Conservation (phyloP, 1,140 invertebrate genomes). For the Zaprionus capensis region DNA sequence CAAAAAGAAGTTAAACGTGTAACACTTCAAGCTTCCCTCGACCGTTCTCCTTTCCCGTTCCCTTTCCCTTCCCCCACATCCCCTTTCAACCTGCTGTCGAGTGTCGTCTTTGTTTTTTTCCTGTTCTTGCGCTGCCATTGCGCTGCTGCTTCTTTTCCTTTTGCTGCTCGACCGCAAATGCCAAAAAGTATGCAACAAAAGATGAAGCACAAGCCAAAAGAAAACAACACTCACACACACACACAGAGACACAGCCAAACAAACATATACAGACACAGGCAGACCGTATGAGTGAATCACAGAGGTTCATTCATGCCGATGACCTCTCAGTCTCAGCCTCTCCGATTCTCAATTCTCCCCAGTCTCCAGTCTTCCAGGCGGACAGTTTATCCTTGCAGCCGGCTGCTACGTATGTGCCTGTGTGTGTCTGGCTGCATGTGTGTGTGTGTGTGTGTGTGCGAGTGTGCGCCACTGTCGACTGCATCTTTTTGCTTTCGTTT, state of each 20-base stretch:
- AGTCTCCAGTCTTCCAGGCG: conserved; percentile 39
- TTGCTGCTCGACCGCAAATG: conserved; percentile 16
- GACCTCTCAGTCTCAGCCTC: conserved; percentile 58
- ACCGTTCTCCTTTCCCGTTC: background rate
- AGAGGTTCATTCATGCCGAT: conserved; percentile 68
- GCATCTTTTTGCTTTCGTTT: conserved; percentile 81
- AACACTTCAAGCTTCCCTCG: background rate
- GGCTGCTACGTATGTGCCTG: conserved; percentile 1
- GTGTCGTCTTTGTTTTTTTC: conserved; percentile 5
- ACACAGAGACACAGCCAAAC: conserved; percentile 13
- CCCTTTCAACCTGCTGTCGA: background rate
- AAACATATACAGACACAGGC: conserved; percentile 13
- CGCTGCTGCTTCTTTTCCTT: conserved; percentile 4
- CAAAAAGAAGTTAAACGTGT: conserved; percentile 44
- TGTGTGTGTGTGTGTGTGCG: conserved; percentile 19
- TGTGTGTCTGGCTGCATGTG: background rate
- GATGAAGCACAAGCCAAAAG: conserved; percentile 47
- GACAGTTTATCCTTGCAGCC: conserved; percentile 54
- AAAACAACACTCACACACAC: conserved; percentile 47
- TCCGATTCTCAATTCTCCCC: conserved; percentile 23
- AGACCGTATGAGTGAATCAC: conserved; percentile 15
- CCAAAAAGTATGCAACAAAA: conserved; percentile 69
- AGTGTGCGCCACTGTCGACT: conserved; percentile 28
- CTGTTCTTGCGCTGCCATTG: background rate
- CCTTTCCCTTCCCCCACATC: background rate